These are phyloP conservation scores for Eupeodes corollae DNA, from an alignment of 1,140 invertebrate species.

Conservation along the genomic window DNA sequence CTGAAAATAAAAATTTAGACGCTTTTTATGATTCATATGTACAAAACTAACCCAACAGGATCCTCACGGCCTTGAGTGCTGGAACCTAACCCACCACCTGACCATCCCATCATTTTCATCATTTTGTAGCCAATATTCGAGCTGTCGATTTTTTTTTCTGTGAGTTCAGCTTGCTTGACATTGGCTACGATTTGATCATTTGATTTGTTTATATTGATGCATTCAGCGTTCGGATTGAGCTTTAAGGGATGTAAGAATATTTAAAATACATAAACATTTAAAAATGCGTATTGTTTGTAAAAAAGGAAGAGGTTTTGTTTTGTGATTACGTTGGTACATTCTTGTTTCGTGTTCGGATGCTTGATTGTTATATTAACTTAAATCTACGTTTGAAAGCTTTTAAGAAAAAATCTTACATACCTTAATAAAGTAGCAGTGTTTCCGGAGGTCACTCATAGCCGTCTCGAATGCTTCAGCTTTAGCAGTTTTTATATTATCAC, in stretches of 20 bases:
- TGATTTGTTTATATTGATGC: constrained; percentile 26
- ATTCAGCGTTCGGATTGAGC: constrained; percentile 20
- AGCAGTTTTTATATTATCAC: constrained; percentile 34
- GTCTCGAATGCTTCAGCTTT: constrained; percentile 36
- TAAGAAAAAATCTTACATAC: constrained; percentile 22
- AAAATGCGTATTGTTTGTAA: too few relatives aligned
- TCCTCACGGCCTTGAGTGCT: constrained; percentile 54
- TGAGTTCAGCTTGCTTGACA: constrained; percentile 18
- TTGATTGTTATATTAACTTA: too few relatives aligned
- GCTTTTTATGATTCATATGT: not conserved
- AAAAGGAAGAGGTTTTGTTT: too few relatives aligned
- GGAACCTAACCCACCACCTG: constrained; percentile 62
- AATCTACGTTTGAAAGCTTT: too few relatives aligned
- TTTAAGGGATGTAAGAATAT: constrained; percentile 5
- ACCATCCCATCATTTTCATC: constrained; percentile 72
- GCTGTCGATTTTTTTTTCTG: constrained; percentile 28
- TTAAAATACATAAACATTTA: too few relatives aligned
- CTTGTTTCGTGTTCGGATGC: too few relatives aligned
- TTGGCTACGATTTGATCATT: constrained; percentile 23
- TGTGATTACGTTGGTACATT: too few relatives aligned
- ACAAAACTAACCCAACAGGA: constrained; percentile 43
- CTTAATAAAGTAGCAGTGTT: constrained; percentile 44
- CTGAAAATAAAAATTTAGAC: constrained; percentile 7
- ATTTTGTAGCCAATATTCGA: constrained; percentile 55
- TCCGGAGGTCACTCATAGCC: constrained; percentile 36